Evolutionary conservation across 2,113 vertebrate genomes (phyloP).

Genomic region (Cygnus buccinator): DNA sequence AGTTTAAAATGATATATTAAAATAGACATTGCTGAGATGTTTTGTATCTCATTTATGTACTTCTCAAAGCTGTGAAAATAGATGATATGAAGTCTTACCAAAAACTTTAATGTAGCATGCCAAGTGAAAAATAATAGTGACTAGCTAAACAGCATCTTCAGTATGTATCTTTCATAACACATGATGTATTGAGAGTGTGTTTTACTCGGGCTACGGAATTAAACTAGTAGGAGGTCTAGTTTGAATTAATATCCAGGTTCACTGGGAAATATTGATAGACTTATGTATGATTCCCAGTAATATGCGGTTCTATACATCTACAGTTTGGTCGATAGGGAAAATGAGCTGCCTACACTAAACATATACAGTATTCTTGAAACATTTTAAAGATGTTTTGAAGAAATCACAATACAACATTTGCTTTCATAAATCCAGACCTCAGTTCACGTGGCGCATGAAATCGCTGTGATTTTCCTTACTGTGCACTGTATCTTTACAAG

Average conservation of each 20-base stretch:
- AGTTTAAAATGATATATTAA: background rate
- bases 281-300: conserved; percentile 33
- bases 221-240: conserved; percentile 49
- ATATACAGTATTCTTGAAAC: background rate
- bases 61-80: background rate
- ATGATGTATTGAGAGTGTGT: background rate
- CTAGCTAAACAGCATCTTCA: conserved; percentile 29
- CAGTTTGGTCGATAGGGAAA: background rate
- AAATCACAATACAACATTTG: background rate
- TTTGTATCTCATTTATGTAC: background rate
- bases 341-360: background rate
- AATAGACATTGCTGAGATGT: background rate
- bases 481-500: background rate
- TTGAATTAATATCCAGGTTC: conserved; percentile 57
- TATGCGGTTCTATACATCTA: background rate
- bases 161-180: background rate
- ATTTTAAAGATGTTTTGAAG: conserved; percentile 16
- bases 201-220: conserved; percentile 49
- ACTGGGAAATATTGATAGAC: conserved; percentile 38
- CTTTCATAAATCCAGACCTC: background rate
- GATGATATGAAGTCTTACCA: background rate
- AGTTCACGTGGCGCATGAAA: background rate
- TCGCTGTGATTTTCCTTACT: conserved; percentile 32
- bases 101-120: conserved; percentile 12
- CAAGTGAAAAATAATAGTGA: conserved; percentile 57